These are phyloP conservation scores for Periophthalmodon schlosseri DNA, from an alignment of 2,113 vertebrate species.

Conservation along the genomic window DNA sequence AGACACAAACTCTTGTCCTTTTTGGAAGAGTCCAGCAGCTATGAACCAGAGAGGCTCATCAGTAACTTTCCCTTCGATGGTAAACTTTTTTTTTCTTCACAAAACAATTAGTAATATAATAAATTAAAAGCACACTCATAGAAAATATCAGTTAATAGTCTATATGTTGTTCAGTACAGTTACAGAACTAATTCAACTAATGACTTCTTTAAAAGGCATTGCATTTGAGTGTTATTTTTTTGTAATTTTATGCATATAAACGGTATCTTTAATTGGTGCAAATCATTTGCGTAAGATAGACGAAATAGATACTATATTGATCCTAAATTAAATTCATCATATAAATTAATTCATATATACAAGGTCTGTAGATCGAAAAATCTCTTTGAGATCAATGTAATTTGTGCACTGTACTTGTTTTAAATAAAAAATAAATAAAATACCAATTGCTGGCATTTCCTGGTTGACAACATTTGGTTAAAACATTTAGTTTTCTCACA, in stretches of 20 bases:
- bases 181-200: background rate
- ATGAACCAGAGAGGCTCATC: constrained; percentile 90
- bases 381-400: background rate
- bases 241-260: too few relatives aligned
- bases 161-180: background rate
- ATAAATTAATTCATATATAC: too few relatives aligned
- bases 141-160: too few relatives aligned
- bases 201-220: too few relatives aligned
- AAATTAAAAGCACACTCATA: background rate
- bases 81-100: constrained; percentile 54
- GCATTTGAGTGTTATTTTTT: too few relatives aligned
- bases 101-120: background rate
- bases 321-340: too few relatives aligned
- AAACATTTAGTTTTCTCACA: background rate
- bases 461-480: background rate
- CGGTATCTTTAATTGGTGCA: too few relatives aligned
- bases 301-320: too few relatives aligned
- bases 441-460: background rate
- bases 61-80: constrained; percentile 98
- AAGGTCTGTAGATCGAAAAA: too few relatives aligned
- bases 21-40: constrained; percentile 87
- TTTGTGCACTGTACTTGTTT: background rate
- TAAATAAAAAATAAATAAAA: background rate
- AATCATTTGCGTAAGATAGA: too few relatives aligned
- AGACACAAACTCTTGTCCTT: constrained; percentile 88